phyloP scores from a whole-genome alignment of 2,113 vertebrate species.

The Eidolon helvum region DNA sequence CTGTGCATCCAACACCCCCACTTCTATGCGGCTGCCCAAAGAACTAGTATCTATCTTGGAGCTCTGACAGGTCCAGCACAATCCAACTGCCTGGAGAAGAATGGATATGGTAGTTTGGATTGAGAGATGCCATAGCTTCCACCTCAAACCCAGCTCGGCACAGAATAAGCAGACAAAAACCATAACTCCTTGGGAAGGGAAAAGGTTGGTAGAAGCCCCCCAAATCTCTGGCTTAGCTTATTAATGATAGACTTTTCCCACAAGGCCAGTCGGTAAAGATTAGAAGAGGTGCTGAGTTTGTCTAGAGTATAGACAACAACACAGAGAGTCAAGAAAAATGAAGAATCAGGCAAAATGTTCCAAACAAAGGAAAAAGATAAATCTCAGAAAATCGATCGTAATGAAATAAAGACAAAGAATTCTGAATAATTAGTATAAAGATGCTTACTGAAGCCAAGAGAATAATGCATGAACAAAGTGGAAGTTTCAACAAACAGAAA shows the following conservation, averaged over 20 bases:
- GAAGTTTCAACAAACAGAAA: not conserved
- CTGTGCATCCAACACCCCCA: not conserved
- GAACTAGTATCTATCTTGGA: not conserved
- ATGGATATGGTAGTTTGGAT: not conserved
- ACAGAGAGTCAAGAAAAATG: not conserved
- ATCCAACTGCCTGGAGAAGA: not conserved
- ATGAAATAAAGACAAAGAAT: not conserved
- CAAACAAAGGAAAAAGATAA: not conserved
- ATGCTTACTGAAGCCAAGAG: not conserved
- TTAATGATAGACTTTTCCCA: no score
- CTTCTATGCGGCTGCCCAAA: not conserved
- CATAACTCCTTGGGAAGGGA: not conserved
- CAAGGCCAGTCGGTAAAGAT: not conserved
- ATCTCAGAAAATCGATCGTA: not conserved
- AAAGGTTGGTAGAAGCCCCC: not conserved
- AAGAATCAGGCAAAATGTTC: not conserved
- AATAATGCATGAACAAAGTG: not conserved
- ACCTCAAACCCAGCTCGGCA: not conserved
- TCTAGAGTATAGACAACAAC: not conserved
- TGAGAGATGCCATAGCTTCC: not conserved
- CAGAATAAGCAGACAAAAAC: not conserved
- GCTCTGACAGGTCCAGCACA: not conserved
- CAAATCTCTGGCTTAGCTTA: not conserved
- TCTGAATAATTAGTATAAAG: not conserved
- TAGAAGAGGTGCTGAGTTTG: not conserved